phyloP scores from a whole-genome alignment of 1,140 invertebrate genomes.

The Lasaia peninsularis region DNA sequence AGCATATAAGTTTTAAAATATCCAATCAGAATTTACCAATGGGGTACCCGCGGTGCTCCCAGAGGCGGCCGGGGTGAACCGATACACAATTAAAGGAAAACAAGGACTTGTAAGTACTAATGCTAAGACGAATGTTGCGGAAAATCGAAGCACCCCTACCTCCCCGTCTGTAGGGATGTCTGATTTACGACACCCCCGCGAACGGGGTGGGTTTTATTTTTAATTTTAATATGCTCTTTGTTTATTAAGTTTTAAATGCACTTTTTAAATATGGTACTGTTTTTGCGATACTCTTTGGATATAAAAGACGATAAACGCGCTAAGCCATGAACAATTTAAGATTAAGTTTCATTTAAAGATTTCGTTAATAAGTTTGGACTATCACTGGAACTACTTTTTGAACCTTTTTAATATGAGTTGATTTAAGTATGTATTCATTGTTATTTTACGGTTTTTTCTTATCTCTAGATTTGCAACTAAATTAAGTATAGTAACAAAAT shows the following conservation, averaged over 20 bases:
- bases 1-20: slow-evolving; percentile 6
- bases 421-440: no score
- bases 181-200: slow-evolving; percentile 62
- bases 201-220: slow-evolving; percentile 43
- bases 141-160: slow-evolving; percentile 60
- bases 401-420: no score
- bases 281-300: no score
- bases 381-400: no score
- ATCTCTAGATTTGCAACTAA: no score
- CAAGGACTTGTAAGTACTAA: slow-evolving; percentile 62
- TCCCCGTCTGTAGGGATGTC: slow-evolving; percentile 54
- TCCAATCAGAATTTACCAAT: slow-evolving; percentile 15
- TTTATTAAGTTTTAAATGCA: slow-evolving; percentile 22
- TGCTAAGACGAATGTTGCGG: slow-evolving; percentile 75
- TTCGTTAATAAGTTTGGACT: no score
- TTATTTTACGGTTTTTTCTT: no score
- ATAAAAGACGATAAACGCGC: no score
- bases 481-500: no score
- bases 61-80: slow-evolving; percentile 42
- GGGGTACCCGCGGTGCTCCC: background rate
- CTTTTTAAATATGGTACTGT: background rate
- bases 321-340: no score
- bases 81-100: slow-evolving; percentile 71
- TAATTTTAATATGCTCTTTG: slow-evolving; percentile 46
- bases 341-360: no score